These are phyloP conservation scores for Callyntrura guangdongensis DNA, from an alignment of 2,888 invertebrate genomes.

Conservation along the genomic window DNA sequence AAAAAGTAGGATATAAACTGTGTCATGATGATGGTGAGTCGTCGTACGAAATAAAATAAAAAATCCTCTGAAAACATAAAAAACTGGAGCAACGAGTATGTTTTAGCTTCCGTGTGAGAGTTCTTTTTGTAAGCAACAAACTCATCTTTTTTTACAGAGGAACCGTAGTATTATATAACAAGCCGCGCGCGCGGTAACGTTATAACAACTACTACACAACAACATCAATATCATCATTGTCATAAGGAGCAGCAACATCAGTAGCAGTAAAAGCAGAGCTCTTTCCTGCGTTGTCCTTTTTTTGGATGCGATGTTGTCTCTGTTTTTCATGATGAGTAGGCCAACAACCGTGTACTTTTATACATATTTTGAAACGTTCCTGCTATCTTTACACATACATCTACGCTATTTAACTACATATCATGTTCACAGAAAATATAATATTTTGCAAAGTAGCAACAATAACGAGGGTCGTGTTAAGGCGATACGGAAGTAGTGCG, in stretches of 20 bases:
- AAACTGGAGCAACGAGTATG: not conserved
- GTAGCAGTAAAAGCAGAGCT: not conserved
- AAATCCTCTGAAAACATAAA: constrained; percentile 21
- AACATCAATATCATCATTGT: not conserved
- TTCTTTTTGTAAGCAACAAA: not conserved
- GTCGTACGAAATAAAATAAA: not conserved
- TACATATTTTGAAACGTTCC: not conserved
- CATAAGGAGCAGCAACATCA: not conserved
- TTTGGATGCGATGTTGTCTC: constrained; percentile 23
- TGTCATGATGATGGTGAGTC: constrained; percentile 42
- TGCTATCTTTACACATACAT: not conserved
- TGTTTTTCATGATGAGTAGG: constrained; percentile 53
- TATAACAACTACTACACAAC: no score
- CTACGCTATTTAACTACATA: not conserved
- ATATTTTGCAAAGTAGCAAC: not conserved
- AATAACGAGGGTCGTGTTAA: not conserved
- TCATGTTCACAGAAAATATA: constrained; percentile 17
- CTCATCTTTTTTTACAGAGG: not conserved
- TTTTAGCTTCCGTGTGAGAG: constrained; percentile 24
- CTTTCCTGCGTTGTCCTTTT: constrained; percentile 1
- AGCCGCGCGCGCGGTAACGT: no score
- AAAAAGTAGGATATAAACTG: constrained; percentile 13
- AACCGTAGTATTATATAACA: not conserved
- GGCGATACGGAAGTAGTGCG: no score
- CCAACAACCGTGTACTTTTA: constrained; percentile 37